phyloP scores from a whole-genome alignment of 2,797 vertebrate genomes.

The Pangasius mekongensis region DNA sequence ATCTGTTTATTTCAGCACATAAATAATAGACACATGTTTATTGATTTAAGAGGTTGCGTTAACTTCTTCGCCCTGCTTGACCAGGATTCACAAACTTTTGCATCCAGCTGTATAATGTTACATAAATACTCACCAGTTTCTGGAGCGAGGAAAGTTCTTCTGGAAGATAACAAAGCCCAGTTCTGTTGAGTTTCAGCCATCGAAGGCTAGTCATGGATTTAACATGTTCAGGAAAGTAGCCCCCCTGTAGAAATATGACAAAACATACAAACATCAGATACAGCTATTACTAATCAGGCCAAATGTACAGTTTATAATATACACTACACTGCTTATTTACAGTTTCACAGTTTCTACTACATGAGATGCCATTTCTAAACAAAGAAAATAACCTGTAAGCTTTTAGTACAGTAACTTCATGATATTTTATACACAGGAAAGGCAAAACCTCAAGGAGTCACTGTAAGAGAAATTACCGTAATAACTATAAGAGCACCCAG shows the following conservation, averaged over 20 bases:
- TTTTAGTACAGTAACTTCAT: not conserved
- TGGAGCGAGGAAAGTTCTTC: conserved; percentile 94
- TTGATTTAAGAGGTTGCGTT: not conserved
- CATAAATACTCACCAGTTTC: conserved; percentile 87
- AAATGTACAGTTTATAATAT: not conserved
- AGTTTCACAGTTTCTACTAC: not conserved
- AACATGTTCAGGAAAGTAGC: conserved; percentile 96
- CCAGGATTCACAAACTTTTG: not conserved
- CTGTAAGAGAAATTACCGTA: not conserved
- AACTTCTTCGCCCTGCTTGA: not conserved
- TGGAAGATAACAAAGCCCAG: conserved; percentile 94
- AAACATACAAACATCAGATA: conserved; percentile 7
- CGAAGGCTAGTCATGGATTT: conserved; percentile 95
- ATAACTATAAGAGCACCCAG: no score
- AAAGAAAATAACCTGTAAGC: not conserved
- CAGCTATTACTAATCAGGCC: not conserved
- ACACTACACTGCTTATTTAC: not conserved
- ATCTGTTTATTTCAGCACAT: not conserved
- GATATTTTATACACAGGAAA: not conserved
- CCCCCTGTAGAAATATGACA: conserved; percentile 76
- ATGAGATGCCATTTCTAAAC: no score
- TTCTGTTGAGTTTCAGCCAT: conserved; percentile 97
- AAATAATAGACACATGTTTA: not conserved
- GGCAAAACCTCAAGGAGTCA: not conserved
- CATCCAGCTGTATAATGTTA: not conserved